Evolutionary conservation across 2,888 invertebrate genomes (phyloP).

Genomic region (Caenorhabditis sulstoni): DNA sequence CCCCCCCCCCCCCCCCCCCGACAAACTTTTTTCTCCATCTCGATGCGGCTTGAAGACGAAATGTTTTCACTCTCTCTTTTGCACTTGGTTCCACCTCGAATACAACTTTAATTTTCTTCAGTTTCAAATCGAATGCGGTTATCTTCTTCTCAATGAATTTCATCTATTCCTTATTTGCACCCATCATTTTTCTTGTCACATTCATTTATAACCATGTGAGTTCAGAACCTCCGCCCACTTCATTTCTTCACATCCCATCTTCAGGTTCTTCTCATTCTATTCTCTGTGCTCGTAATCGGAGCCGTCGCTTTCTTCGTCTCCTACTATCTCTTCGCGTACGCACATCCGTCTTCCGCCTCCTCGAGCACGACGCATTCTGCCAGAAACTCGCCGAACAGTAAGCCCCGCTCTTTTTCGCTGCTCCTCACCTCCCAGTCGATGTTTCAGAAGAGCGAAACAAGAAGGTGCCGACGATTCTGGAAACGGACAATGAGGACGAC

Average conservation of each 20-base stretch:
- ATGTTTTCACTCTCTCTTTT: too few species aligned
- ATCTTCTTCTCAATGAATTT: constrained; percentile 55
- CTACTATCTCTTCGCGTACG: constrained; percentile 67
- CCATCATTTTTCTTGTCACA: constrained; percentile 59
- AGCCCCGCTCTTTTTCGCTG: constrained; percentile 11
- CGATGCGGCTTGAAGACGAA: too few species aligned
- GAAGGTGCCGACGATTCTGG: constrained; percentile 64
- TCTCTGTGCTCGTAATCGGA: constrained; percentile 54
- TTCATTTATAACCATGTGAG: constrained; percentile 66
- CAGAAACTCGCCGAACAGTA: constrained; percentile 54
- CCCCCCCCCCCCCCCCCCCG: too few species aligned
- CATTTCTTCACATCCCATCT: constrained; percentile 5
- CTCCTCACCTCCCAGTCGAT: neutral
- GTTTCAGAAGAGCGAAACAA: constrained; percentile 53
- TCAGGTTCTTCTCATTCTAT: constrained; percentile 62
- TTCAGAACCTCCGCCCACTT: constrained; percentile 12
- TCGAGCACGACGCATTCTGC: constrained; percentile 40
- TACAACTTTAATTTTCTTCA: too few species aligned
- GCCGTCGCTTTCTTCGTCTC: constrained; percentile 66
- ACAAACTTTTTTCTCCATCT: constrained; percentile 5
- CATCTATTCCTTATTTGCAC: constrained; percentile 63
- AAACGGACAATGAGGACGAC: constrained; percentile 64
- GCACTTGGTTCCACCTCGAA: too few species aligned
- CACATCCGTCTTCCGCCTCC: constrained; percentile 22
- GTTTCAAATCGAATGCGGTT: constrained; percentile 50